These are phyloP conservation scores for Dione vanillae DNA, from an alignment of 2,888 invertebrate species.

Conservation along the genomic window DNA sequence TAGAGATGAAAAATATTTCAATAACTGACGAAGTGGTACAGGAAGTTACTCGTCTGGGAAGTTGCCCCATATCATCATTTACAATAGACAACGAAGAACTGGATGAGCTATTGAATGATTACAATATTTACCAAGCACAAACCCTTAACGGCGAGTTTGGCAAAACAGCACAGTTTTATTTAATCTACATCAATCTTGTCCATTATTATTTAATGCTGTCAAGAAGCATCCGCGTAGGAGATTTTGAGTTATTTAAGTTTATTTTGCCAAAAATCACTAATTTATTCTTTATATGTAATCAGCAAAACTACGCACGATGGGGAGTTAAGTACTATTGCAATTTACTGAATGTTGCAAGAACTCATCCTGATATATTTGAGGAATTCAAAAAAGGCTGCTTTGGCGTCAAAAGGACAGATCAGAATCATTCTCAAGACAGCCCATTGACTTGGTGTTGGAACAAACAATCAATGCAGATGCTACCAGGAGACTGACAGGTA, in stretches of 20 bases:
- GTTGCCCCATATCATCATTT: constrained; percentile 26
- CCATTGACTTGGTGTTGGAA: constrained; percentile 51
- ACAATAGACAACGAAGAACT: constrained; percentile 38
- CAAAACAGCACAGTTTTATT: constrained; percentile 44
- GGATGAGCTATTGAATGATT: constrained; percentile 34
- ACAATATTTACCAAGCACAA: constrained; percentile 27
- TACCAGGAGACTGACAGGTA: constrained; percentile 52
- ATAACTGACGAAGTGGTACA: constrained; percentile 37
- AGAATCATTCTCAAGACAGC: constrained; percentile 49
- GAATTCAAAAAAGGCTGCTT: constrained; percentile 44
- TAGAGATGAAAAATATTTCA: constrained; percentile 28
- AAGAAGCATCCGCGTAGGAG: constrained; percentile 41
- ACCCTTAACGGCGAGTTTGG: constrained; percentile 37
- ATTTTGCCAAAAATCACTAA: constrained; percentile 42
- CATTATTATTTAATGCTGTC: constrained; percentile 32
- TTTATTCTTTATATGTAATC: constrained; percentile 47
- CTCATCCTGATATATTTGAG: constrained; percentile 46
- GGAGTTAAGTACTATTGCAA: constrained; percentile 45
- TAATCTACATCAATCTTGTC: constrained; percentile 38
- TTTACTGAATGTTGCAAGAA: constrained; percentile 44
- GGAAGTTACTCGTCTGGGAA: constrained; percentile 33
- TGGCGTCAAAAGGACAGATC: constrained; percentile 47
- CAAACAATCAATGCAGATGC: constrained; percentile 61
- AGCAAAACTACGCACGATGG: constrained; percentile 50
- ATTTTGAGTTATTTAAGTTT: too few species aligned